A percentile compares a stretch with the other conserved stretches of the same genome.
phyloP scores from a whole-genome alignment of 2,888 invertebrate genomes.

The Noctua janthe region DNA sequence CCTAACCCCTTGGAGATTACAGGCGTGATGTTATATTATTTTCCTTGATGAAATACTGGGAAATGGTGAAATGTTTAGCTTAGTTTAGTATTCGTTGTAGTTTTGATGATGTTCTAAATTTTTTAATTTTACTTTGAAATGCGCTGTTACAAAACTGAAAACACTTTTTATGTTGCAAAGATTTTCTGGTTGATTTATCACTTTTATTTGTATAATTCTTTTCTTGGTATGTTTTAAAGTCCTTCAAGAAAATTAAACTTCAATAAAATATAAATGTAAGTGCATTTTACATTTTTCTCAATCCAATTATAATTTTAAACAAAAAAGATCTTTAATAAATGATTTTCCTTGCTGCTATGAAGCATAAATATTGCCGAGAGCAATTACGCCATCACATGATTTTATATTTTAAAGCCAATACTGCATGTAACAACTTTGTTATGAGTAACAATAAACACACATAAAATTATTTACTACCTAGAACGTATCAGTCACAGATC shows the following conservation, averaged over 20 bases:
- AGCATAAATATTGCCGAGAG: not conserved
- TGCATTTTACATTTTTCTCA: not conserved
- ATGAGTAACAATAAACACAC: not conserved
- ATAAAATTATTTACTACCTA: not conserved
- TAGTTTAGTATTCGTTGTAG: not conserved
- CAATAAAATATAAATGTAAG: not conserved
- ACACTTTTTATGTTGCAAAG: not conserved
- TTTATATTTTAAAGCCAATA: not conserved
- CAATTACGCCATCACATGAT: not conserved
- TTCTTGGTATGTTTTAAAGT: not conserved
- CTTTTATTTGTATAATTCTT: not conserved
- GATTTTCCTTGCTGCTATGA: not conserved
- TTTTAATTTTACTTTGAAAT: conserved; percentile 1
- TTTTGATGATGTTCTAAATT: not conserved
- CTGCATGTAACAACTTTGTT: not conserved
- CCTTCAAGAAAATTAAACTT: not conserved
- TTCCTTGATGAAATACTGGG: not conserved
- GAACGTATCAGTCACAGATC: not conserved
- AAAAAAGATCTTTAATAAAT: not conserved
- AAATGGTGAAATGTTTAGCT: not conserved
- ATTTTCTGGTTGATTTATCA: not conserved
- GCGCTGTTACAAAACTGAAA: not conserved
- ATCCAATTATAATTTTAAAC: not conserved
- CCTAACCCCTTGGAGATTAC: too few species aligned
- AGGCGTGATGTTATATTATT: too few species aligned